phyloP scores from a whole-genome alignment of 2,797 vertebrate genomes.

The Pagetopsis macropterus region DNA sequence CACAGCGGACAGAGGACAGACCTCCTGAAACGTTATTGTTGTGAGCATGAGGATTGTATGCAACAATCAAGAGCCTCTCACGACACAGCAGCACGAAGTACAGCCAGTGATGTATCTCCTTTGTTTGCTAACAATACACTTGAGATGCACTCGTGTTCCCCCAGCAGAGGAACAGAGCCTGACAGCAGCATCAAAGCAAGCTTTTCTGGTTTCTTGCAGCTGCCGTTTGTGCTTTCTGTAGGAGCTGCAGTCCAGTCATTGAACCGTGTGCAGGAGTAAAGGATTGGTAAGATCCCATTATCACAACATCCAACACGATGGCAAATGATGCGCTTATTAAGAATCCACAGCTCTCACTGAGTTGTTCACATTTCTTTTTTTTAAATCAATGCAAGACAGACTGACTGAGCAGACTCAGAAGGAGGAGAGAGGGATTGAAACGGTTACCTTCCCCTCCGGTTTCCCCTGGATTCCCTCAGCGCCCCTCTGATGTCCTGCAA shows the following conservation, averaged over 20 bases:
- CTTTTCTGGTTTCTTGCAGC: conserved; percentile 9
- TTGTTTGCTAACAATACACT: conserved; percentile 14
- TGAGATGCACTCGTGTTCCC: conserved; percentile 29
- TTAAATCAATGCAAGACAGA: neutral
- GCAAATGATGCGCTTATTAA: conserved; percentile 17
- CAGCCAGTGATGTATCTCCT: conserved; percentile 21
- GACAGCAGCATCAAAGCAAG: conserved; percentile 7
- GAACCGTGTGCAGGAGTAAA: conserved; percentile 6
- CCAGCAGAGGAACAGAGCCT: conserved; percentile 9
- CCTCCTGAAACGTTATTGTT: conserved; percentile 14
- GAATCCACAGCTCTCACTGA: conserved; percentile 31
- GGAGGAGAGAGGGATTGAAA: neutral
- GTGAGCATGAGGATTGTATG: conserved; percentile 56
- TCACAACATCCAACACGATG: conserved; percentile 33
- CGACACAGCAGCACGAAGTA: conserved; percentile 25
- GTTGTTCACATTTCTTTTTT: conserved; percentile 32
- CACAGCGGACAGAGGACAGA: conserved; percentile 4
- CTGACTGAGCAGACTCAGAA: neutral
- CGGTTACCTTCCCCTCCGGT: neutral
- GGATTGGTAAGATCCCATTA: conserved; percentile 33
- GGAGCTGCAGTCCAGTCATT: conserved; percentile 10
- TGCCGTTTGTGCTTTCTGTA: conserved; percentile 21
- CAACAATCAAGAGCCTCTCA: conserved; percentile 57
- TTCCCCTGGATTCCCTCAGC: neutral
- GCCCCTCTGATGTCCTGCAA: conserved; percentile 15